Evolutionary conservation across 2,797 vertebrate genomes (phyloP).

Genomic region (Philypnodon macrostomus): DNA sequence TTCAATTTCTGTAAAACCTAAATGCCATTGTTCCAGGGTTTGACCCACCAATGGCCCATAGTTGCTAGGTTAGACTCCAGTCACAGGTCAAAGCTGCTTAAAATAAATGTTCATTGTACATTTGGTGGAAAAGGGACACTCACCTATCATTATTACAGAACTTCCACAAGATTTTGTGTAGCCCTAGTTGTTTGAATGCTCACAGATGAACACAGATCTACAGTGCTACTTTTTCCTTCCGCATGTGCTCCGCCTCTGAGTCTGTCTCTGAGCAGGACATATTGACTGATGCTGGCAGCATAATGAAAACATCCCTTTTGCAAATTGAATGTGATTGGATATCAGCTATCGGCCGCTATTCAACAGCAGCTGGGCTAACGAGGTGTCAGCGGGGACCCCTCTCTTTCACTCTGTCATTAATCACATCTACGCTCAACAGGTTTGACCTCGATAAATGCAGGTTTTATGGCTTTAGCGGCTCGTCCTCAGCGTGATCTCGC

Average conservation of each 20-base stretch:
- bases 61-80: too few relatives aligned
- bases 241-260: constrained; percentile 14
- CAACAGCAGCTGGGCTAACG: constrained; percentile 41
- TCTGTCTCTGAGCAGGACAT: constrained; percentile 24
- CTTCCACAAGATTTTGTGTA: too few relatives aligned
- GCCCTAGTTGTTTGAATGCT: constrained; percentile 3
- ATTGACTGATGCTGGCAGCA: constrained; percentile 51
- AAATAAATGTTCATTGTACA: too few relatives aligned
- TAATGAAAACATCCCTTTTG: constrained; percentile 59
- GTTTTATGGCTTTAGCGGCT: neutral
- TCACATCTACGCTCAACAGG: constrained; percentile 31
- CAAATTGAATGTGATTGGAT: constrained; percentile 61
- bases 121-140: too few relatives aligned
- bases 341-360: constrained; percentile 52
- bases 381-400: constrained; percentile 20
- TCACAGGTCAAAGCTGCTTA: too few relatives aligned
- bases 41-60: too few relatives aligned
- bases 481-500: constrained; percentile 10
- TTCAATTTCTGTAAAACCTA: too few relatives aligned
- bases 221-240: neutral
- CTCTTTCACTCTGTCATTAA: constrained; percentile 22
- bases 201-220: neutral
- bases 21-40: too few relatives aligned
- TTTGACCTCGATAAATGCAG: constrained; percentile 25
- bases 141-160: too few relatives aligned